Base-by-base conservation (phyloP, 35 echinoderm and acorn worm species). In the Strongylocentrotus purpuratus region DNA sequence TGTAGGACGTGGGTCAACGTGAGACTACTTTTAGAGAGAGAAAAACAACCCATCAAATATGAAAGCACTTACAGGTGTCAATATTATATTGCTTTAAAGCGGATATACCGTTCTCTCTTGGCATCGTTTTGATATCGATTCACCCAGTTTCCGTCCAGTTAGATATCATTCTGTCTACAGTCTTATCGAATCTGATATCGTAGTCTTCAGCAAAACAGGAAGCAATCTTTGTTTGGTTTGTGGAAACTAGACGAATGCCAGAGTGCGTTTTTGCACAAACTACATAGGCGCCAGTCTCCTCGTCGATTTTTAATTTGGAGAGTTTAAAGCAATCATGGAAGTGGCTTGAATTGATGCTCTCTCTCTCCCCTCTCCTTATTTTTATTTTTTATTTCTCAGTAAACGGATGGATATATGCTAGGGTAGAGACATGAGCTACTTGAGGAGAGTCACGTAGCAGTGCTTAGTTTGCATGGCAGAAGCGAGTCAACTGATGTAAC, bases 281-380 rank as follows among this genome's bases (percentile, higher is more conserved):
- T 78, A 78, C 65, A 89, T 11, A 18, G 87, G 87, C 87, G 87
- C 87, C 87, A 89, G 87, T 17, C 87, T 45, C 33, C 33, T 35
- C 41, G 87, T 89, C 87, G 87, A 89, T 33, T 89, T 89, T 89
- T 46, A 89, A 45, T 89, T 89, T 89, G 32, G 87, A 89, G 87
- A 89, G 87, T 33, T 89, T 89, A 89, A 89, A 89, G 87, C 87
- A 89, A 89, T 89, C 87, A 45, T 89, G 87, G 87, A 89, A 89
- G 33, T 89, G 32, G 87, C 87, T 89, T 89, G 87, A 89, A 89
- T 17, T 89, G 65, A 78, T 78, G 65, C 65, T 78, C 65, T 78
- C 65, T 22, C 65, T 78, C 65, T 78, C 65, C 65, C 28, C 65
- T 78, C 65, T n/a, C 65, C n/a, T 78, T 78, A n/a, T n/a, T 78